Evolutionary conservation across 1,140 invertebrate genomes (phyloP).

Genomic region (Samia ricini): DNA sequence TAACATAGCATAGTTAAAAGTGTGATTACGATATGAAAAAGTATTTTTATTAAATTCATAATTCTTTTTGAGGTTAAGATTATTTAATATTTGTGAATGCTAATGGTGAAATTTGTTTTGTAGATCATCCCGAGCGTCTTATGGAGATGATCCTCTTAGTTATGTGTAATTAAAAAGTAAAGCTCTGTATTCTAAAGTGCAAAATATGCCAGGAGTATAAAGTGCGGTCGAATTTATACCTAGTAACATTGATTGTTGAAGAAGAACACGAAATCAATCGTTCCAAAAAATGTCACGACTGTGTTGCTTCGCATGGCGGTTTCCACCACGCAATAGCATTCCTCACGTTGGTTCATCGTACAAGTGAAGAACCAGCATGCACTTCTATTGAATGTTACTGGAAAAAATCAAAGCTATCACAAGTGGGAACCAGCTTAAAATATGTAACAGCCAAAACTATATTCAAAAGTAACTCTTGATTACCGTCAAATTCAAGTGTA

Average conservation of each 20-base stretch:
- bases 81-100: too few relatives aligned
- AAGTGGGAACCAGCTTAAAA: slow-evolving; percentile 27
- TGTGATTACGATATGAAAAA: too few relatives aligned
- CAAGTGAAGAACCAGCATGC: slow-evolving; percentile 57
- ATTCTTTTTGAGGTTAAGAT: too few relatives aligned
- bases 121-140: slow-evolving; percentile 34
- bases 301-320: slow-evolving; percentile 41
- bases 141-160: slow-evolving; percentile 44
- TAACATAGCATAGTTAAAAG: too few relatives aligned
- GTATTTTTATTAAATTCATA: too few relatives aligned
- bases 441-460: slow-evolving; percentile 17
- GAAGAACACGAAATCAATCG: slow-evolving; percentile 29
- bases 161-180: slow-evolving; percentile 45
- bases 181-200: slow-evolving; percentile 31
- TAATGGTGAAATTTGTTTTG: too few relatives aligned
- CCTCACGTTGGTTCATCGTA: slow-evolving; percentile 55
- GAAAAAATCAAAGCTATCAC: slow-evolving; percentile 32
- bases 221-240: slow-evolving; percentile 42
- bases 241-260: slow-evolving; percentile 24
- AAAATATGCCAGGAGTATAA: slow-evolving; percentile 58
- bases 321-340: slow-evolving; percentile 55
- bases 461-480: slow-evolving; percentile 13
- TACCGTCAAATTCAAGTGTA: slow-evolving; percentile 9
- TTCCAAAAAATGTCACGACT: slow-evolving; percentile 40
- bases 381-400: slow-evolving; percentile 55